Evolutionary conservation across 92 coral and sea anemone species (phyloP).

Genomic region (Bergia sp.): DNA sequence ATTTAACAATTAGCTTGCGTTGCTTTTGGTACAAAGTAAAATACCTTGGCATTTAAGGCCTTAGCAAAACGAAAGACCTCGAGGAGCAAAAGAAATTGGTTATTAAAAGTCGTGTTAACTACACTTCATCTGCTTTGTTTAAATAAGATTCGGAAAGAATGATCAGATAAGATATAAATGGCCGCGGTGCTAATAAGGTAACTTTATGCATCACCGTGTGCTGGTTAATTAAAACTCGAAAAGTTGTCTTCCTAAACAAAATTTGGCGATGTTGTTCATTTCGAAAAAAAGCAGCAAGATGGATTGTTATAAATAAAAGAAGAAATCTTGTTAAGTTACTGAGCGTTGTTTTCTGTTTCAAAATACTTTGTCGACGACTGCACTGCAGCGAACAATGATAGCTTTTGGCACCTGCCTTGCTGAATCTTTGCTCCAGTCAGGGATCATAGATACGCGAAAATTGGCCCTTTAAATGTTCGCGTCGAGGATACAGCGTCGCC

Average conservation of each 20-base stretch:
- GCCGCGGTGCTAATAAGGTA: neutral
- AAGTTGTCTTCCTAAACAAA: neutral
- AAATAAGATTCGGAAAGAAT: neutral
- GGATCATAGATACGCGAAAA: neutral
- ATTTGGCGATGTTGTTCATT: neutral
- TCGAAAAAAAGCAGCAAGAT: neutral
- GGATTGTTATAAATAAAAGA: neutral
- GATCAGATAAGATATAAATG: neutral
- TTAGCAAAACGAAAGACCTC: neutral
- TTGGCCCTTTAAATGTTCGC: neutral
- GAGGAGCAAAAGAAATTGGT: neutral
- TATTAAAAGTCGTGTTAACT: neutral
- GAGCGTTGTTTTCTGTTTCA: neutral
- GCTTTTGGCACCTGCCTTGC: neutral
- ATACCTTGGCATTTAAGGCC: neutral
- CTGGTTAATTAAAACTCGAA: slow-evolving; percentile 6
- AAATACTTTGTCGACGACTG: neutral
- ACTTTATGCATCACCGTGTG: neutral
- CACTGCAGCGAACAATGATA: neutral
- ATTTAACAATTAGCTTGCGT: neutral
- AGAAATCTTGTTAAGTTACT: neutral
- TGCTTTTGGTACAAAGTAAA: neutral
- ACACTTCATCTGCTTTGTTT: neutral
- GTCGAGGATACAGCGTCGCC: too few species aligned
- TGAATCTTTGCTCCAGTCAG: neutral